Conservation (phyloP, 2,113 vertebrate species). For the Ciconia stormi region DNA sequence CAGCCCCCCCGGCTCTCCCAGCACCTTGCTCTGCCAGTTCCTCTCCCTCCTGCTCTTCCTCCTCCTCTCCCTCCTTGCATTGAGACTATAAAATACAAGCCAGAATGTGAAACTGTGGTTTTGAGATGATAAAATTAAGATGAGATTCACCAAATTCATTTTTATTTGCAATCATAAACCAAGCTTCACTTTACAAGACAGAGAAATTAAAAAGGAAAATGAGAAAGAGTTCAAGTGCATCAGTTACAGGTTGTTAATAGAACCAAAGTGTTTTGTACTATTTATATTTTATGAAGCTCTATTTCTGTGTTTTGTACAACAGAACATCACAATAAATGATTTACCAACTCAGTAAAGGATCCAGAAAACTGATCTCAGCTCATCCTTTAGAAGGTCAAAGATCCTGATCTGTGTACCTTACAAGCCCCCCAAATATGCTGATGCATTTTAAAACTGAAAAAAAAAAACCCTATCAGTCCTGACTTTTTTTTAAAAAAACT, state of each 20-base stretch:
- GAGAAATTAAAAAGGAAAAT: slow-evolving; percentile 63
- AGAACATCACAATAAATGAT: slow-evolving; percentile 74
- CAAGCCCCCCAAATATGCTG: background rate
- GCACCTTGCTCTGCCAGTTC: background rate
- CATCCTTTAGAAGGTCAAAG: slow-evolving; percentile 20
- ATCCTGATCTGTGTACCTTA: slow-evolving; percentile 9
- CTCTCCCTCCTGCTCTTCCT: background rate
- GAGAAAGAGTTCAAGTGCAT: slow-evolving; percentile 62
- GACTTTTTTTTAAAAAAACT: background rate
- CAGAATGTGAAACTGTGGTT: slow-evolving; percentile 21
- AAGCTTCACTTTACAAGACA: slow-evolving; percentile 54
- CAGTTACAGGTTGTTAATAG: slow-evolving; percentile 69
- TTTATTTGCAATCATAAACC: slow-evolving; percentile 66
- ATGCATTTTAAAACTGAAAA: background rate
- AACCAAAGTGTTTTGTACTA: slow-evolving; percentile 66
- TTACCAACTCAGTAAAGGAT: slow-evolving; percentile 54
- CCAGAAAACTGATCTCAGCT: slow-evolving; percentile 59
- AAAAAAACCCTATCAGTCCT: background rate
- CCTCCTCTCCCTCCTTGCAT: background rate
- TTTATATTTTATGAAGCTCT: slow-evolving; percentile 80
- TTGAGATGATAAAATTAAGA: slow-evolving; percentile 44
- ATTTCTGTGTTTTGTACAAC: slow-evolving; percentile 71
- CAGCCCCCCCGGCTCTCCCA: background rate
- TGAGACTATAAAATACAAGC: background rate
- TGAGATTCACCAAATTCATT: slow-evolving; percentile 52